A percentile compares a stretch with the other conserved stretches of the same genome.
Evolutionary conservation across 2,888 invertebrate genomes (phyloP).

Genomic region (Protula sp.): DNA sequence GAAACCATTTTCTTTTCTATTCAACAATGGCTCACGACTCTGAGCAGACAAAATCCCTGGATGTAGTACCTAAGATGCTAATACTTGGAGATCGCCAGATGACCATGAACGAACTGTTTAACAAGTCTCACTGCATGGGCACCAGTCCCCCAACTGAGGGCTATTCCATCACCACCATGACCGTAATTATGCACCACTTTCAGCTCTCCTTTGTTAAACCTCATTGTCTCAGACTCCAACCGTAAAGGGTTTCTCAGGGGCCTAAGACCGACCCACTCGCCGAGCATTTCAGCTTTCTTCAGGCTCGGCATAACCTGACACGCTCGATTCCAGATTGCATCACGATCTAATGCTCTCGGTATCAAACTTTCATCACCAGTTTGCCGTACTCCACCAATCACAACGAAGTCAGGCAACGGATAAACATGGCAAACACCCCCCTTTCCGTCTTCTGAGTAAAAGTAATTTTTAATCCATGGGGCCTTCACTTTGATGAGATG

Average conservation of each 20-base stretch:
- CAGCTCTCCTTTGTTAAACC: not conserved
- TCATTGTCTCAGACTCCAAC: constrained; percentile 44
- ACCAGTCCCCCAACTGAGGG: constrained; percentile 81
- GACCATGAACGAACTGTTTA: too few relatives aligned
- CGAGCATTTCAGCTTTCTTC: constrained; percentile 26
- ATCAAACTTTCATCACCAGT: constrained; percentile 70
- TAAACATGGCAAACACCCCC: not conserved
- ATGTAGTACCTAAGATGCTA: too few relatives aligned
- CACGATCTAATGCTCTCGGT: constrained; percentile 67
- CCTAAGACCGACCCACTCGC: constrained; percentile 70
- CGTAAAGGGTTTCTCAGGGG: constrained; percentile 64
- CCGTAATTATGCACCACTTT: constrained; percentile 84
- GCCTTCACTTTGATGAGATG: constrained; percentile 31
- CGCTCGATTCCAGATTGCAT: constrained; percentile 74
- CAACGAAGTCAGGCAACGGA: constrained; percentile 63
- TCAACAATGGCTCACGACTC: too few relatives aligned
- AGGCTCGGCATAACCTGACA: constrained; percentile 69
- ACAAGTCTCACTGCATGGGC: constrained; percentile 69
- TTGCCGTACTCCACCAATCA: constrained; percentile 79
- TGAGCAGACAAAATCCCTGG: too few relatives aligned
- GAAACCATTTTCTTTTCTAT: too few relatives aligned
- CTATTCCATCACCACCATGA: constrained; percentile 89
- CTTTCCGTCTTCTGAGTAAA: constrained; percentile 5
- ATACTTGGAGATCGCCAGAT: too few relatives aligned
- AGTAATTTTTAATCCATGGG: constrained; percentile 24